These are phyloP conservation scores for Ypsolopha scabrella DNA, from an alignment of 2,888 invertebrate genomes.

Conservation along the genomic window DNA sequence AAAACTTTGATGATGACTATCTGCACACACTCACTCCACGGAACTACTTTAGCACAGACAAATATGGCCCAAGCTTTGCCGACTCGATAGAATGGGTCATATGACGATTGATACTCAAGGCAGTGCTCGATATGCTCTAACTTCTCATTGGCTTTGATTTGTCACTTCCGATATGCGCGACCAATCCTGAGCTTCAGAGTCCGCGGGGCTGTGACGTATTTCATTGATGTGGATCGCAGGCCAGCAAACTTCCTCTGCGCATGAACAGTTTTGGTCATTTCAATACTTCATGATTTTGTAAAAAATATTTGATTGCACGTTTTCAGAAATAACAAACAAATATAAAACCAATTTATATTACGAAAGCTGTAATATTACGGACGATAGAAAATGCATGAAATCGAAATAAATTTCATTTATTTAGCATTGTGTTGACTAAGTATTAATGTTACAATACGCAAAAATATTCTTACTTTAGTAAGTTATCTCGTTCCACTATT, in stretches of 20 bases:
- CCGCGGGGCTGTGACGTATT: conserved; percentile 66
- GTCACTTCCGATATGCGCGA: conserved; percentile 54
- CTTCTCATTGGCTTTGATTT: conserved; percentile 67
- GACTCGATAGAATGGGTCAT: conserved; percentile 79
- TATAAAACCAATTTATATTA: background rate
- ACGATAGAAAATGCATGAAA: background rate
- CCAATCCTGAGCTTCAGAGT: conserved; percentile 67
- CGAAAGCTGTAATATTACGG: background rate
- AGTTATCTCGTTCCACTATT: too few relatives aligned
- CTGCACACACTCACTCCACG: conserved; percentile 85
- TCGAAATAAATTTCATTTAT: background rate
- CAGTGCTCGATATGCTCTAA: conserved; percentile 65
- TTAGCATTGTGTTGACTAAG: background rate
- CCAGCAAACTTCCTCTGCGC: conserved; percentile 56
- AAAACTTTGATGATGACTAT: conserved; percentile 74
- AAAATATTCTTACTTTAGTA: background rate
- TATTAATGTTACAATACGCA: background rate
- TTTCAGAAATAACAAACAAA: background rate
- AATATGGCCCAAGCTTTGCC: conserved; percentile 82
- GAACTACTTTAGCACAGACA: conserved; percentile 88
- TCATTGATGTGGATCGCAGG: conserved; percentile 65
- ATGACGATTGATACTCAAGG: conserved; percentile 77
- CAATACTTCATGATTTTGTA: conserved; percentile 19
- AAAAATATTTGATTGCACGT: background rate
- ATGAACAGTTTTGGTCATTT: conserved; percentile 38